Evolutionary conservation across 2,113 vertebrate species (phyloP).

Genomic region (Hystrix cristata): DNA sequence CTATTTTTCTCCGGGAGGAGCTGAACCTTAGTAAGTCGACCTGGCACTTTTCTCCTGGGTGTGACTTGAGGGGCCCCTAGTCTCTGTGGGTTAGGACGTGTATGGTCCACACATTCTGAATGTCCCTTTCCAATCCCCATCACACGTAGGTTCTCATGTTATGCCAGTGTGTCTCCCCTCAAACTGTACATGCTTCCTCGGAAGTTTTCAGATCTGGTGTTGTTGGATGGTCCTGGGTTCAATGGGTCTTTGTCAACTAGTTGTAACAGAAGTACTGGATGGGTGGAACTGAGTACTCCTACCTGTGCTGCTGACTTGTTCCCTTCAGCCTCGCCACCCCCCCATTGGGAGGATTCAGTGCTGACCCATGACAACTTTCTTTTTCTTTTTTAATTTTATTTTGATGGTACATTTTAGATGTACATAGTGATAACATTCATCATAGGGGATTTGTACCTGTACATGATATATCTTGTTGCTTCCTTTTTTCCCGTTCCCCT

Average conservation of each 20-base stretch:
- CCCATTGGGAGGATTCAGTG: background rate
- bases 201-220: background rate
- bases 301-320: background rate
- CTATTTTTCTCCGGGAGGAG: background rate
- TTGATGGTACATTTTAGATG: too few relatives aligned
- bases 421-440: too few relatives aligned
- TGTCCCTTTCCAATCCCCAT: background rate
- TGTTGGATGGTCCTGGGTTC: background rate
- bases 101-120: background rate
- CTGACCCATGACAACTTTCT: background rate
- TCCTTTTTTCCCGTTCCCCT: too few relatives aligned
- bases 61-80: background rate
- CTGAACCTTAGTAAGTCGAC: background rate
- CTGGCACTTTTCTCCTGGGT: background rate
- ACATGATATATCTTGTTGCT: too few relatives aligned
- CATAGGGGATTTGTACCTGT: too few relatives aligned
- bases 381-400: too few relatives aligned
- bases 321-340: background rate
- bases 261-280: background rate
- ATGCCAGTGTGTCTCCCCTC: background rate
- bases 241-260: background rate
- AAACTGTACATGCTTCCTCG: background rate
- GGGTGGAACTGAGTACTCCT: too few relatives aligned
- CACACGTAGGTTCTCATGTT: background rate
- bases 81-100: background rate